Base-by-base conservation (phyloP, 1,140 invertebrate species). In the Micrasema longulum region DNA sequence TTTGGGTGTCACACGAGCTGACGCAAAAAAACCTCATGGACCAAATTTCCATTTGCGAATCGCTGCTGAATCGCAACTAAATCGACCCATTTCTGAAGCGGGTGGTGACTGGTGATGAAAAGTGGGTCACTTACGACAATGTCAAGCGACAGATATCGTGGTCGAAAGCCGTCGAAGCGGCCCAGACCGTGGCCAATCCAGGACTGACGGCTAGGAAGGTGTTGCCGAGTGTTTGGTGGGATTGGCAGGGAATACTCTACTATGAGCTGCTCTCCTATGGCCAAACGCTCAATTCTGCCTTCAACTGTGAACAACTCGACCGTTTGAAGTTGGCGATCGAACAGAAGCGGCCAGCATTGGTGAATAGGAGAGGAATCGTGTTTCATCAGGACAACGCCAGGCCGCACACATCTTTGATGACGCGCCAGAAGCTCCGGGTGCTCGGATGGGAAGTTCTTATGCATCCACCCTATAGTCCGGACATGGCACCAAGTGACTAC, bases 11-110 rank as follows among this genome's bases (percentile, higher is more conserved):
- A 50, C 47, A 16, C 47, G 47, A 50, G 47, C 47, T 50, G 47
- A 50, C 47, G 47, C 47, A 55, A 55, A 55, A 55, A 55, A 55
- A 23, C 31, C 52, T 55, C 52, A 35, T 55, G 52, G 52, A 31
- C 20, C 52, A 2, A 55, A 55, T 55, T 55, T 55, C 52, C 31
- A 55, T 35, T 23, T 55, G 52, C 52, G 52, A 55, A 55, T 55
- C 52, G 52, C 20, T 55, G 52, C 52, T 55, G 52, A 55, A 55
- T 26, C 52, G 52, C 31, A 55, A 55, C 52, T 26, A 55, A 55
- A 55, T 50, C 3, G 2, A 50, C 47, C 47, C 47, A 50, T 50
- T 50, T 50, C 47, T 50, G 47, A 50, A 50, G 47, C 47, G 47
- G 38, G 7, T 43, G 38, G 38, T 43, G 38, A 7, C n/a, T n/a